Base-by-base conservation (phyloP, 2,797 vertebrate genomes). In the Microctenopoma lineatum region DNA sequence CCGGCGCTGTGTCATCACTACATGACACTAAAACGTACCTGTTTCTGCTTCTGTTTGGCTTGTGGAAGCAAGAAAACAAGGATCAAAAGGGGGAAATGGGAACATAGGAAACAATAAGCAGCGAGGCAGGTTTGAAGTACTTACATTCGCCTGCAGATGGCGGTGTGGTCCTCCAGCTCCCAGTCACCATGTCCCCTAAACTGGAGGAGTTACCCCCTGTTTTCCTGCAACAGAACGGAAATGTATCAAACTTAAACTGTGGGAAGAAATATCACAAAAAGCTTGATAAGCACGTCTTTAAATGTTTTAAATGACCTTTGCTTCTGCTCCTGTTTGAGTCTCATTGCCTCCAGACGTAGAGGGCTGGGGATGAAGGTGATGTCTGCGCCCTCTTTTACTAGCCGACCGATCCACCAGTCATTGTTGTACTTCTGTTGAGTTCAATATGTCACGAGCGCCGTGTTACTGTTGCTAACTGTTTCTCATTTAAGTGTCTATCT, bases 11-110 rank as follows among this genome's bases (percentile, higher is more conserved):
- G 26, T 57, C 39, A 25, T 70, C 65, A 34, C 16, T 27, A 73
- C 61, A 21, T 36, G 4, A 21, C 21, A 1, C 9, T 26, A 27
- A 54, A 78, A 92, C 96, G 88, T 93, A 98, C 97, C 96, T 97
- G 96, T 84, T 98, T 98, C 93, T 97, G 96, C 96, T 97, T 98
- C 96, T 96, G 96, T 94, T 98, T 98, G 89, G 96, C 97, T 98
- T 96, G 95, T 92, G 84, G 92, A 91, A 89, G 89, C 72, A 92
- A 93, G 87, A 92, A 89, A 93, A 90, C 84, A 91, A 79, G 92
- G 89, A 88, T 92, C 54, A 92, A 76, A 70, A 67, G 55, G 71
- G 7, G 69, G 59, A 65, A 45, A 48, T 26, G 13, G 21, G 21
- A 21, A 21, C 21, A 47, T 0, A 68, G 59, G 77, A 36, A 7